Percentiles rank a stretch among this genome's conserved stretches.
These are phyloP conservation scores for Daphoenositta chrysoptera DNA, from an alignment of 2,113 vertebrate genomes.

Conservation along the genomic window DNA sequence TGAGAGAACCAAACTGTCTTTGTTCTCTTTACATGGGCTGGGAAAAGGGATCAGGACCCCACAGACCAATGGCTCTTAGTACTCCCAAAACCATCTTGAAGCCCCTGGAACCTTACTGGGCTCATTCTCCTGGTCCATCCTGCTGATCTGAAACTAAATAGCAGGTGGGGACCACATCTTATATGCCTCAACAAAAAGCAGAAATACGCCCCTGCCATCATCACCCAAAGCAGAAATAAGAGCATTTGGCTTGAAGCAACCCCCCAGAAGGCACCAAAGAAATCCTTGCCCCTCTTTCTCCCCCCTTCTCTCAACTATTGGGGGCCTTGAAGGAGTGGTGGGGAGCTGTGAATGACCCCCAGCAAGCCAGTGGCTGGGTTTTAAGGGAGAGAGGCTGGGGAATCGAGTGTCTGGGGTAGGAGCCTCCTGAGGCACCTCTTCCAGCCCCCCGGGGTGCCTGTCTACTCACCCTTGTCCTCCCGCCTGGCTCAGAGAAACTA, in stretches of 20 bases:
- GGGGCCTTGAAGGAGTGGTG: fast-evolving
- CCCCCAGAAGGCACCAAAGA: background rate
- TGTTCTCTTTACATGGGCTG: background rate
- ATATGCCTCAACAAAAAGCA: background rate
- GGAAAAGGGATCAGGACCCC: background rate
- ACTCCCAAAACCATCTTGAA: background rate
- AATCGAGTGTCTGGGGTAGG: fast-evolving
- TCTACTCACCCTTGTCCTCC: background rate
- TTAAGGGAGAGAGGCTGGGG: fast-evolving
- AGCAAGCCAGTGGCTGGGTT: background rate
- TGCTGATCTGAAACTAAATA: background rate
- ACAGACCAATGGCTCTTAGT: background rate
- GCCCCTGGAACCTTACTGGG: background rate
- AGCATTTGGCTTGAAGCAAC: background rate
- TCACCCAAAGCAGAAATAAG: background rate
- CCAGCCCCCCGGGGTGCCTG: fast-evolving
- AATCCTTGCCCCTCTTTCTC: background rate
- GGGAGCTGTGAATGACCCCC: background rate
- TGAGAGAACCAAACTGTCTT: background rate
- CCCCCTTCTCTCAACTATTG: fast-evolving
- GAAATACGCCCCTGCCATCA: background rate
- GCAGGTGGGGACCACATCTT: background rate
- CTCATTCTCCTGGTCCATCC: background rate
- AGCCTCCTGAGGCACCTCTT: fast-evolving
- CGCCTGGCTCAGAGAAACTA: fast-evolving